These are phyloP conservation scores for Scortum barcoo DNA, from an alignment of 2,113 vertebrate genomes.

Conservation along the genomic window DNA sequence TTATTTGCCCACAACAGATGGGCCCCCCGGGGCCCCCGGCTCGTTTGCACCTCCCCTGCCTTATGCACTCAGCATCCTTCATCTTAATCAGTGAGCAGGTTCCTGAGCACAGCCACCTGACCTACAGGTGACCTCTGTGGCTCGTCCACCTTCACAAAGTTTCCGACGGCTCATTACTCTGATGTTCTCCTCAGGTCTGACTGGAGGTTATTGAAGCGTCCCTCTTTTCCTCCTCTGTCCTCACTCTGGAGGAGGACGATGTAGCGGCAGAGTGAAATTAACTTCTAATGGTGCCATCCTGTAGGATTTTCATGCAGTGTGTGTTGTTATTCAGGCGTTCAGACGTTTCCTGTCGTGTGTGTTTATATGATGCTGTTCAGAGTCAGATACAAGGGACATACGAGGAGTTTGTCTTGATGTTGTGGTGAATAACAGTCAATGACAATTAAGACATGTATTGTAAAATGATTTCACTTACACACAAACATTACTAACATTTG, in stretches of 20 bases:
- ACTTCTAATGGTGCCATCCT: not conserved
- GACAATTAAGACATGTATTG: no score
- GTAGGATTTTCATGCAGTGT: not conserved
- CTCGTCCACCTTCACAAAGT: slow-evolving; percentile 46
- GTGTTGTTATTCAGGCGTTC: not conserved
- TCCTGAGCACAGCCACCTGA: slow-evolving; percentile 52
- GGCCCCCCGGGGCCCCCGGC: slow-evolving; percentile 68
- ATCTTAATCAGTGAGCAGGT: slow-evolving; percentile 68
- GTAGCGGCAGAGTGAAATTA: not conserved
- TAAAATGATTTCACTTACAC: no score
- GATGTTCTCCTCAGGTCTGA: not conserved
- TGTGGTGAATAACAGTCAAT: not conserved
- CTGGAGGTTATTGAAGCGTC: not conserved
- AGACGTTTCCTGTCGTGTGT: no score
- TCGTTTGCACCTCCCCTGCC: slow-evolving; percentile 57
- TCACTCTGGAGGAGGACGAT: slow-evolving; percentile 13
- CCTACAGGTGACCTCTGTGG: slow-evolving; percentile 68
- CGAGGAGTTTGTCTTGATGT: not conserved
- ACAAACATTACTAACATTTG: no score
- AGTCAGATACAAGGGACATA: not conserved
- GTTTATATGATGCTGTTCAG: not conserved
- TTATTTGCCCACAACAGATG: slow-evolving; percentile 80
- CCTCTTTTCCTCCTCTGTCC: not conserved
- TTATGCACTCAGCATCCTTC: slow-evolving; percentile 65
- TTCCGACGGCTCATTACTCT: slow-evolving; percentile 35